Evolutionary conservation across 2,888 invertebrate genomes (phyloP).

Genomic region (Pardosa pseudoannulata): DNA sequence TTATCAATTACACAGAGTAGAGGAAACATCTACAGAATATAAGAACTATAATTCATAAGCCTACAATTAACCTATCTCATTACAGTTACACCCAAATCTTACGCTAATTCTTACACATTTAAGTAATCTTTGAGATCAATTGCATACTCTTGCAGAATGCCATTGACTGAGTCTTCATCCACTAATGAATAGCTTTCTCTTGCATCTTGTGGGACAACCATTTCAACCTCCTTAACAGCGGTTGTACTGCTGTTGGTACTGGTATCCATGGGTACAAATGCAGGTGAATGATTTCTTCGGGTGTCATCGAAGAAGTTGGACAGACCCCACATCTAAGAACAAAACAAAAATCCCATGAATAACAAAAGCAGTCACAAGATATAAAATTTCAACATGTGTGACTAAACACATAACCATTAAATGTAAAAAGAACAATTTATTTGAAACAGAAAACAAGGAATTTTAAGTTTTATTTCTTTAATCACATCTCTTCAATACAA

Average conservation of each 20-base stretch:
- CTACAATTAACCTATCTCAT: too few species aligned
- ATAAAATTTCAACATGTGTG: too few species aligned
- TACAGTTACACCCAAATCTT: too few species aligned
- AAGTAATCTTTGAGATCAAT: slow-evolving; percentile 19
- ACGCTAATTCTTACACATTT: not conserved
- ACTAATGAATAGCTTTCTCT: slow-evolving; percentile 21
- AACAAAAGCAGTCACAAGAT: too few species aligned
- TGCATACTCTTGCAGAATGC: slow-evolving; percentile 2
- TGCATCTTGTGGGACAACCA: not conserved
- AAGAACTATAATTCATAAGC: too few species aligned
- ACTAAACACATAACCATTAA: too few species aligned
- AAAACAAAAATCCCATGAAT: not conserved
- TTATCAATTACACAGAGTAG: not conserved
- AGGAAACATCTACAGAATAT: too few species aligned
- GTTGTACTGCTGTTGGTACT: slow-evolving; percentile 9
- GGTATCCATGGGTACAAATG: slow-evolving; percentile 16
- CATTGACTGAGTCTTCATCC: slow-evolving; percentile 29
- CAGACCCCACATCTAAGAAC: slow-evolving; percentile 53
- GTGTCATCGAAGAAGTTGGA: slow-evolving; percentile 67
- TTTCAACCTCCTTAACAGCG: slow-evolving; percentile 14
- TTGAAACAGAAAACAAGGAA: too few species aligned
- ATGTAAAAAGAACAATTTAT: too few species aligned
- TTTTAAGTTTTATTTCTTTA: too few species aligned
- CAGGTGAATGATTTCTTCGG: slow-evolving; percentile 60
- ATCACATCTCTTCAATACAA: too few species aligned